Evolutionary conservation across 2,113 vertebrate genomes (phyloP).

Genomic region (Chunga burmeisteri): DNA sequence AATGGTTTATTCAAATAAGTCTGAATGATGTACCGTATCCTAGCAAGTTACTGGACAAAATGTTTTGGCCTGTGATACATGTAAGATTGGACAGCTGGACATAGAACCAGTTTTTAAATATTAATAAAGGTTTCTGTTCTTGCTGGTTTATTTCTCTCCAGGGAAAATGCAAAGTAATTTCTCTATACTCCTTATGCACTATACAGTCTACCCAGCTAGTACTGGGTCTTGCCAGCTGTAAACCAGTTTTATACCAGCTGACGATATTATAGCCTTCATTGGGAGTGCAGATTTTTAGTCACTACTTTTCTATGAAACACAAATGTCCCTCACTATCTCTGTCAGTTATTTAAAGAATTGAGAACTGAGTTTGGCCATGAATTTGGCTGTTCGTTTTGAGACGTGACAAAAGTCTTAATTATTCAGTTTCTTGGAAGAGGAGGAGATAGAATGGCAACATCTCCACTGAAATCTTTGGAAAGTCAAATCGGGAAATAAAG

Average conservation of each 20-base stretch:
- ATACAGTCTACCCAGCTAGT: background rate
- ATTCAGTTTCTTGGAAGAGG: background rate
- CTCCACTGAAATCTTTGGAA: background rate
- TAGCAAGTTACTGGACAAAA: background rate
- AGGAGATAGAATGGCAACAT: background rate
- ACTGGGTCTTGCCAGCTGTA: background rate
- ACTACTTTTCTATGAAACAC: background rate
- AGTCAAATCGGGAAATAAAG: background rate
- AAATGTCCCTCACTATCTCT: background rate
- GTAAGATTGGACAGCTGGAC: background rate
- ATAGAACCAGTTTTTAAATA: background rate
- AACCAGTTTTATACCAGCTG: background rate
- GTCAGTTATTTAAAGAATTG: background rate
- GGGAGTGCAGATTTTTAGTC: background rate
- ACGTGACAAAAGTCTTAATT: background rate
- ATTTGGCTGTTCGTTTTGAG: background rate
- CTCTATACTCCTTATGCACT: background rate
- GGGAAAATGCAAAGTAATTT: background rate
- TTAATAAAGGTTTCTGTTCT: background rate
- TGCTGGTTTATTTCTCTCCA: background rate
- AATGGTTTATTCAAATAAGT: background rate
- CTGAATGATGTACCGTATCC: background rate
- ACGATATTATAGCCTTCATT: background rate
- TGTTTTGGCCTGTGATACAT: background rate
- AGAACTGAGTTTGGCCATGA: background rate